Percentiles rank a stretch among this genome's conserved stretches.
Conservation (phyloP, 1,140 invertebrate genomes). For the Ostrea edulis region DNA sequence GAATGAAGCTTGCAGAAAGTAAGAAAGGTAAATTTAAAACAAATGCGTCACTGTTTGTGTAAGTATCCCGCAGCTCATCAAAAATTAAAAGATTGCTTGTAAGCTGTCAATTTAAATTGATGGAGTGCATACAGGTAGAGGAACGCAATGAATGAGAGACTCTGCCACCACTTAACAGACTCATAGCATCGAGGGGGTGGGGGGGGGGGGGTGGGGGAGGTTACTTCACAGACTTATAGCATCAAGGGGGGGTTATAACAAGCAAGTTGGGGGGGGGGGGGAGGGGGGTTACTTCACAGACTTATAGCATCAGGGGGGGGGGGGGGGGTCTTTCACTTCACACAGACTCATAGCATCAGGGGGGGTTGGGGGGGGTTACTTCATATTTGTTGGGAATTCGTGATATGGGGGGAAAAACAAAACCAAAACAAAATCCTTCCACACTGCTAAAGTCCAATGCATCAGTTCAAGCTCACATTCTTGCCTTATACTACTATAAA, state of each 20-base stretch:
- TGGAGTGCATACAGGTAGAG: background rate
- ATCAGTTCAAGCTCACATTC: too few species aligned
- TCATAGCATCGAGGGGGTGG: background rate
- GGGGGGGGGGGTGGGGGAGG: too few species aligned
- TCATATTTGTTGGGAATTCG: too few species aligned
- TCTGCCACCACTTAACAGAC: constrained; percentile 12
- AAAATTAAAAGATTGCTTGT: constrained; percentile 5
- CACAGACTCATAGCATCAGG: background rate
- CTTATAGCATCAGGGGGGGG: background rate
- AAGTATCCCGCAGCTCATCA: background rate
- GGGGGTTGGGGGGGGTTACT: too few species aligned
- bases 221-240: background rate
- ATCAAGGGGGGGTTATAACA: too few species aligned
- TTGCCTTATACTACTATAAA: too few species aligned
- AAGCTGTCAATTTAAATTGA: constrained; percentile 26
- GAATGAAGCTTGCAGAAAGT: background rate
- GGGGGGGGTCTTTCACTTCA: too few species aligned
- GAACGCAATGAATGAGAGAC: background rate
- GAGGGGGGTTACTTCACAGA: too few species aligned
- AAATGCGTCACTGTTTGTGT: background rate
- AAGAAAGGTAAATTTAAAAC: background rate
- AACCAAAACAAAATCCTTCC: too few species aligned
- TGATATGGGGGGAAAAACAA: too few species aligned
- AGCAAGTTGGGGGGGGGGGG: too few species aligned
- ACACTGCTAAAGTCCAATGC: too few species aligned